Conservation (phyloP, 2,888 invertebrate genomes). For the Amiota minor region DNA sequence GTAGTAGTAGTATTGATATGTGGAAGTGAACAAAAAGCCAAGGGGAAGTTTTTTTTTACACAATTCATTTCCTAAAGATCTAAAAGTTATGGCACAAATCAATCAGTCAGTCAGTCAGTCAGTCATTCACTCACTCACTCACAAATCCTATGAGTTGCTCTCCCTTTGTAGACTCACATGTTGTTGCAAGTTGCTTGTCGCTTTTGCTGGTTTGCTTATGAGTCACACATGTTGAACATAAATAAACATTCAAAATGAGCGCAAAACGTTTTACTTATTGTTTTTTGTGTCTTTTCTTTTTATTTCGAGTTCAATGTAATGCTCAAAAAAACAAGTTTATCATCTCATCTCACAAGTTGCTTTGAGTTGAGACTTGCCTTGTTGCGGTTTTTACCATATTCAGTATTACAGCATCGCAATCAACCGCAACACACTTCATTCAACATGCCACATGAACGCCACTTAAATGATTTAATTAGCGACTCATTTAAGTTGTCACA, state of each 20-base stretch:
- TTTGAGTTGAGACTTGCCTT: not conserved
- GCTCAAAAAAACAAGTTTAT: slow-evolving; percentile 49
- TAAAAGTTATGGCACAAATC: too few relatives aligned
- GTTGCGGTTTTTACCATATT: slow-evolving; percentile 19
- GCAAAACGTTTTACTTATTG: slow-evolving; percentile 14
- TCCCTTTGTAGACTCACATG: too few relatives aligned
- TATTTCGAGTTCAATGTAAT: slow-evolving; percentile 50
- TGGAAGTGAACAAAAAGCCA: not conserved
- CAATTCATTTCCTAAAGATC: too few relatives aligned
- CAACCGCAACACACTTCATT: slow-evolving; percentile 41
- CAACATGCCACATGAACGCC: slow-evolving; percentile 4
- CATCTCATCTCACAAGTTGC: too few relatives aligned
- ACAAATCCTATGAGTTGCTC: not conserved
- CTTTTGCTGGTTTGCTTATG: too few relatives aligned
- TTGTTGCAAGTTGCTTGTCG: too few relatives aligned
- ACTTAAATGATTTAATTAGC: slow-evolving; percentile 8
- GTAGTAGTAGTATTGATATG: too few relatives aligned
- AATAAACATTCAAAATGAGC: too few relatives aligned
- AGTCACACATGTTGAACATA: too few relatives aligned
- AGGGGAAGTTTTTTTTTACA: not conserved
- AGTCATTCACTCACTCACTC: too few relatives aligned
- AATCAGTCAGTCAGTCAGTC: too few relatives aligned
- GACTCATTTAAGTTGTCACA: slow-evolving; percentile 17
- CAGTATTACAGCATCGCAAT: slow-evolving; percentile 37
- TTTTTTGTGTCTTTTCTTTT: slow-evolving; percentile 21